A percentile compares a stretch with the other conserved stretches of the same genome.
Conservation (phyloP, 2,113 vertebrate genomes). For the Columbina picui region DNA sequence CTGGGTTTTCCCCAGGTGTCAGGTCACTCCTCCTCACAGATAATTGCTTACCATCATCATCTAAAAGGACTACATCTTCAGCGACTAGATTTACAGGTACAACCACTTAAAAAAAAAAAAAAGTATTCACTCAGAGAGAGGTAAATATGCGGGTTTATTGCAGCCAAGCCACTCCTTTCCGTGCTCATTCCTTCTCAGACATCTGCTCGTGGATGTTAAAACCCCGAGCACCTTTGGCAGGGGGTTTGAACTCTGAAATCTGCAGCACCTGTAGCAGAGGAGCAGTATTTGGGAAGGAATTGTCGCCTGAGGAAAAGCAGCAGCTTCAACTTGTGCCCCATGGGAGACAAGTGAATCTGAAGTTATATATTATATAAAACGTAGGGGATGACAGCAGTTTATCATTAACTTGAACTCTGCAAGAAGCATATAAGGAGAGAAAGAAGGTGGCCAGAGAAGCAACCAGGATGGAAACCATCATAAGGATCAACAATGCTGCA, state of each 20-base stretch:
- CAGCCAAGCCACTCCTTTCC: conserved; percentile 68
- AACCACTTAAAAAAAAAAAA: conserved; percentile 41
- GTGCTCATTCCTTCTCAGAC: conserved; percentile 43
- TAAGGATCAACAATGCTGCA: conserved; percentile 84
- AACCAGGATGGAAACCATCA: background rate
- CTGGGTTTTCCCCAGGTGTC: conserved; percentile 33
- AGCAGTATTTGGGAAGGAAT: background rate
- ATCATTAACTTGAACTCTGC: conserved; percentile 74
- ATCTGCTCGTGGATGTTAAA: conserved; percentile 46
- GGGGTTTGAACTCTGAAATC: background rate
- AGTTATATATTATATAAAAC: conserved; percentile 60
- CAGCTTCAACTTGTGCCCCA: conserved; percentile 15
- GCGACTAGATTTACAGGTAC: conserved; percentile 59
- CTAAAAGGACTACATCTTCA: conserved; percentile 16
- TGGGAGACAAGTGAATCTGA: conserved; percentile 47
- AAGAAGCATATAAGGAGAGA: conserved; percentile 59
- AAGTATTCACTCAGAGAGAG: background rate
- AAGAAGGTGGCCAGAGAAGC: background rate
- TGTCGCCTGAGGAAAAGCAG: background rate
- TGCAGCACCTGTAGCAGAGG: conserved; percentile 6
- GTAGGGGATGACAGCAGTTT: conserved; percentile 46
- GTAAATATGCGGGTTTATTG: conserved; percentile 56
- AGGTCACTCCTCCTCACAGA: conserved; percentile 2
- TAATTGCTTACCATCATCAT: conserved; percentile 18
- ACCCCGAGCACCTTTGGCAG: conserved; percentile 13